phyloP scores from a whole-genome alignment of 2,888 invertebrate genomes.

The Protophormia terraenovae region DNA sequence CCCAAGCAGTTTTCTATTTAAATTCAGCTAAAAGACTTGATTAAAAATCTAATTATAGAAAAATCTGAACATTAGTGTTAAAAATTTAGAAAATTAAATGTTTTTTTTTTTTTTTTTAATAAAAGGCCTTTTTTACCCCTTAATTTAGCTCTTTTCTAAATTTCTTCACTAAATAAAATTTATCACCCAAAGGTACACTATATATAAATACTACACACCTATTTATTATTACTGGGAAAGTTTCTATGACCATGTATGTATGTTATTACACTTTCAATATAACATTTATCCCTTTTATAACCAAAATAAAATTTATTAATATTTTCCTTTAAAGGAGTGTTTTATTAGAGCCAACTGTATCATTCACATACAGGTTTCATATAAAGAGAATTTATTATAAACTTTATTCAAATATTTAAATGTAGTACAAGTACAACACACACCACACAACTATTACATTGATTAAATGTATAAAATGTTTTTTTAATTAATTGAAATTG shows the following conservation, averaged over 20 bases:
- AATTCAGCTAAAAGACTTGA: too few species aligned
- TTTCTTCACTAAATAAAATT: background rate
- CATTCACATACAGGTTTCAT: too few species aligned
- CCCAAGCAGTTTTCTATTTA: too few species aligned
- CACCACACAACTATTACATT: slow-evolving; percentile 25
- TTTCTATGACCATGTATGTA: background rate
- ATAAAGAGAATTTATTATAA: background rate
- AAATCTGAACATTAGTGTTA: too few species aligned
- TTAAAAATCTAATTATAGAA: too few species aligned
- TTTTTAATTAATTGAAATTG: slow-evolving; percentile 33
- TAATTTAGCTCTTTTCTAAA: background rate
- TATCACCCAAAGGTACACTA: background rate
- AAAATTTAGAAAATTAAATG: too few species aligned
- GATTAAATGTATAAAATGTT: background rate
- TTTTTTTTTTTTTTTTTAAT: too few species aligned
- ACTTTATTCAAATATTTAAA: slow-evolving; percentile 1
- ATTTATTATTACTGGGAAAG: background rate
- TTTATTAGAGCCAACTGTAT: background rate
- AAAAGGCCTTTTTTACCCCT: background rate
- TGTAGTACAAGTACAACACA: slow-evolving; percentile 2
- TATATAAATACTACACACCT: slow-evolving; percentile 14
- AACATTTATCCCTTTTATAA: background rate
- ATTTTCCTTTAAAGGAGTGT: background rate
- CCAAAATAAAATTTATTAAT: too few species aligned
- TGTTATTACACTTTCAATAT: too few species aligned